Evolutionary conservation across 2,888 invertebrate species (phyloP).

Genomic region (Hoplodrina ambigua): DNA sequence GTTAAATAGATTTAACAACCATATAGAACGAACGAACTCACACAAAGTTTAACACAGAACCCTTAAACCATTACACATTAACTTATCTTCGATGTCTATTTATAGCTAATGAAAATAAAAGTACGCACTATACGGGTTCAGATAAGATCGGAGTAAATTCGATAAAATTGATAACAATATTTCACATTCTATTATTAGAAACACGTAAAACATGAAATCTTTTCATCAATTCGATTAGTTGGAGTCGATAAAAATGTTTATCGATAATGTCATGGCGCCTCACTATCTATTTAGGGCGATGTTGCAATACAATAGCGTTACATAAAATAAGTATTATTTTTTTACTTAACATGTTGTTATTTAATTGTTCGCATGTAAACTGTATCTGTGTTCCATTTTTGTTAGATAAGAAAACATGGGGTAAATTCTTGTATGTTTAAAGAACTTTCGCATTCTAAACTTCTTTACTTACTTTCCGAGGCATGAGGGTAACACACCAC

Average conservation of each 20-base stretch:
- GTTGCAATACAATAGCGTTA: slow-evolving; percentile 35
- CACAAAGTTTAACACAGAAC: background rate
- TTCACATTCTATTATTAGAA: slow-evolving; percentile 54
- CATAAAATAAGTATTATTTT: background rate
- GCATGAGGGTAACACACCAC: too few relatives aligned
- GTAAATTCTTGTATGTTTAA: too few relatives aligned
- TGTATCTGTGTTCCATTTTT: too few relatives aligned
- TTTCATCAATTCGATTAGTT: slow-evolving; percentile 51
- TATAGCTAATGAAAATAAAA: slow-evolving; percentile 54
- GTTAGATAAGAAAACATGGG: too few relatives aligned
- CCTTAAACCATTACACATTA: background rate
- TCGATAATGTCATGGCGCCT: slow-evolving; percentile 49
- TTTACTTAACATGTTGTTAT: background rate
- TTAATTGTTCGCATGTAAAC: background rate
- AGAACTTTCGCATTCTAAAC: too few relatives aligned
- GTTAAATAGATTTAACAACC: too few relatives aligned
- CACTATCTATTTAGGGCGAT: slow-evolving; percentile 51
- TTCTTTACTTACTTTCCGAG: too few relatives aligned
- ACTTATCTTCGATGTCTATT: slow-evolving; percentile 46
- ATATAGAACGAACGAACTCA: too few relatives aligned
- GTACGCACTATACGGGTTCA: slow-evolving; percentile 48
- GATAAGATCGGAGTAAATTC: slow-evolving; percentile 55
- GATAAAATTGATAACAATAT: slow-evolving; percentile 56
- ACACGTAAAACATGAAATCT: slow-evolving; percentile 46
- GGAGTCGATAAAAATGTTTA: slow-evolving; percentile 54